A percentile compares a stretch with the other conserved stretches of the same genome.
phyloP scores from a whole-genome alignment of 64 coral and sea anemone species.

The Montipora capricornis region DNA sequence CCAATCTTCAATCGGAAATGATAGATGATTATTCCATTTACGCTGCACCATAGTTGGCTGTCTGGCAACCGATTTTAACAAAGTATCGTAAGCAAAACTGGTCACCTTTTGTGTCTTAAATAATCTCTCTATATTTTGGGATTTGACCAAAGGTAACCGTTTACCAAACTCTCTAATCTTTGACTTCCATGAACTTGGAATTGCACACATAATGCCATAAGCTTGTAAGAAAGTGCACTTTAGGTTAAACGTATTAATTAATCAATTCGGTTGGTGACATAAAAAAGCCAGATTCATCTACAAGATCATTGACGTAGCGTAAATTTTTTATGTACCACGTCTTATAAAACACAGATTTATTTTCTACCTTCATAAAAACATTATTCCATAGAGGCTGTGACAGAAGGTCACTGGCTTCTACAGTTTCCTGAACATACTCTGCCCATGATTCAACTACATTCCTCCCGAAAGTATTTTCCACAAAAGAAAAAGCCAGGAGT shows the following conservation, averaged over 20 bases:
- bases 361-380: slow-evolving; percentile 48
- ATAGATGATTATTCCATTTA: not conserved
- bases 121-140: not conserved
- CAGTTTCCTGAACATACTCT: not conserved
- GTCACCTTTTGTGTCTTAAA: not conserved
- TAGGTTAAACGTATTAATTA: not conserved
- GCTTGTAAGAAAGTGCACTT: not conserved
- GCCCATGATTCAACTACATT: not conserved
- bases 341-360: slow-evolving; percentile 16
- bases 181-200: slow-evolving; percentile 6
- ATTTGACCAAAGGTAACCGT: slow-evolving; percentile 17
- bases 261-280: not conserved
- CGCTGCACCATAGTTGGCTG: not conserved
- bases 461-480: not conserved
- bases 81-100: not conserved
- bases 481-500: not conserved
- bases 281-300: not conserved
- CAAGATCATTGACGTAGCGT: not conserved
- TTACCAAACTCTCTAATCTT: slow-evolving; percentile 7
- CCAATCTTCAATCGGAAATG: not conserved
- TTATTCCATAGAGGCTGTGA: slow-evolving; percentile 38
- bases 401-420: not conserved
- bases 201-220: not conserved
- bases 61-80: not conserved
- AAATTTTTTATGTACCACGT: not conserved